Evolutionary conservation across 2,888 invertebrate genomes (phyloP).

Genomic region (Ormyrus thymus): DNA sequence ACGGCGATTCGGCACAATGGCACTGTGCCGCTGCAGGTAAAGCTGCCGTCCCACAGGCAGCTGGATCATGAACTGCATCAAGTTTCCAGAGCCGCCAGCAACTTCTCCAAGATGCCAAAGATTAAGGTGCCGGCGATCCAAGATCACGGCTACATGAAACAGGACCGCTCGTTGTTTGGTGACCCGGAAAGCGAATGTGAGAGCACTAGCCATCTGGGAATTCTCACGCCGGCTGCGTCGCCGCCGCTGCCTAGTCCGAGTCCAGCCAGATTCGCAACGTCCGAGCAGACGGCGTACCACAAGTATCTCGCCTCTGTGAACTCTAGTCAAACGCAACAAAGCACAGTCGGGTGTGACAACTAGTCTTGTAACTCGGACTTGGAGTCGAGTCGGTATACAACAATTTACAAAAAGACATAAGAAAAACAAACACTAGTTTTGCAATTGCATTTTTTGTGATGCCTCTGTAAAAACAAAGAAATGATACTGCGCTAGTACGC

Average conservation of each 20-base stretch:
- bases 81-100: constrained; percentile 31
- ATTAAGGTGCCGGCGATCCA: constrained; percentile 66
- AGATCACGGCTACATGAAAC: constrained; percentile 69
- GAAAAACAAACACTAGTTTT: constrained; percentile 2
- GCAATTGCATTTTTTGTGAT: constrained; percentile 41
- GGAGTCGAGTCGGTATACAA: constrained; percentile 40
- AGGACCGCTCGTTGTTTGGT: constrained; percentile 59
- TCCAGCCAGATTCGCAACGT: background rate
- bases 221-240: constrained; percentile 68
- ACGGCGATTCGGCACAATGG: constrained; percentile 75
- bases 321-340: constrained; percentile 50
- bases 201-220: constrained; percentile 62
- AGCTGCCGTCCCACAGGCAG: constrained; percentile 39
- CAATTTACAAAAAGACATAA: background rate
- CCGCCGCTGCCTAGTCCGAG: constrained; percentile 25
- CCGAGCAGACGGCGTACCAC: background rate
- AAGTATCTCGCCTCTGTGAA: constrained; percentile 34
- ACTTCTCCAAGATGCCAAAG: constrained; percentile 53
- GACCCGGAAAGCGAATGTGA: constrained; percentile 62
- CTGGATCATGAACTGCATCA: background rate
- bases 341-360: constrained; percentile 36
- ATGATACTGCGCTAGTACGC: constrained; percentile 30
- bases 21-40: constrained; percentile 47
- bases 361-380: constrained; percentile 35
- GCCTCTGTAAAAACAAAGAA: constrained; percentile 14